These are phyloP conservation scores for Galeruca laticollis DNA, from an alignment of 2,888 invertebrate genomes.

Conservation along the genomic window DNA sequence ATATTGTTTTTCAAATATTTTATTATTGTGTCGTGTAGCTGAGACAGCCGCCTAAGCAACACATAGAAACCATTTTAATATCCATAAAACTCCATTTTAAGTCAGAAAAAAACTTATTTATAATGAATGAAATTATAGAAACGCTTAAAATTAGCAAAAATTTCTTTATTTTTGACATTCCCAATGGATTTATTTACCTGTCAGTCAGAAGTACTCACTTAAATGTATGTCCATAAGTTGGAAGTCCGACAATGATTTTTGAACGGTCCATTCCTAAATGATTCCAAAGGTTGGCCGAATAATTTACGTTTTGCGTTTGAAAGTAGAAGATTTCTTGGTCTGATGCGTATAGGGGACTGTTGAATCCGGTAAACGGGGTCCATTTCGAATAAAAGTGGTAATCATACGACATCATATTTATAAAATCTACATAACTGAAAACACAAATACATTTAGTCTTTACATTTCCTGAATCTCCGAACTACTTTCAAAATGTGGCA, in stretches of 20 bases:
- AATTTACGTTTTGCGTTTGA: constrained; percentile 83
- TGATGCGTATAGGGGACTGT: constrained; percentile 81
- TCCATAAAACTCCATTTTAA: no score
- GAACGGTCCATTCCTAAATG: constrained; percentile 79
- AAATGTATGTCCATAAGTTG: constrained; percentile 88
- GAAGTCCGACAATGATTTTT: constrained; percentile 87
- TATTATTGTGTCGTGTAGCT: no score
- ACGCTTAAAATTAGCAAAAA: no score
- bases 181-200: no score
- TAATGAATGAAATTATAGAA: no score
- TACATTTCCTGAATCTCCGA: background rate
- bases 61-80: no score
- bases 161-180: background rate
- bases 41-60: no score
- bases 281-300: constrained; percentile 83
- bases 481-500: background rate
- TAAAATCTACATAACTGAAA: constrained; percentile 80
- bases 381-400: constrained; percentile 83
- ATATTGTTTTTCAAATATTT: no score
- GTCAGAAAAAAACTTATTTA: no score
- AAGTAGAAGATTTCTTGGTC: constrained; percentile 74
- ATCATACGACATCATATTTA: constrained; percentile 94
- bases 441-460: constrained; percentile 22
- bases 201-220: constrained; percentile 65
- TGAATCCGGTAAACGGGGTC: constrained; percentile 86